Evolutionary conservation across 1,140 invertebrate genomes (phyloP).

Genomic region (Coptotermes formosanus): DNA sequence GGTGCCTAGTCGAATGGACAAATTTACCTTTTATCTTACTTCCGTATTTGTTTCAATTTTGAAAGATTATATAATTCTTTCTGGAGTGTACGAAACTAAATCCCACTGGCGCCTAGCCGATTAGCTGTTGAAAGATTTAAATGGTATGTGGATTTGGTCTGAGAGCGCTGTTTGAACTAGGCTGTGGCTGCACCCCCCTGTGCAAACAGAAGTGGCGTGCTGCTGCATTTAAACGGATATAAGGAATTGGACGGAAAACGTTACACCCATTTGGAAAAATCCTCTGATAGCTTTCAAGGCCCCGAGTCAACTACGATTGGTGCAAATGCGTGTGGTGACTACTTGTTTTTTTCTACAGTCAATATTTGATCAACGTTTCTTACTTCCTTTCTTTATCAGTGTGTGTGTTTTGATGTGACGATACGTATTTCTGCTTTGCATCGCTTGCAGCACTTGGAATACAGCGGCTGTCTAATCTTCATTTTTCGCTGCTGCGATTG

Average conservation of each 20-base stretch:
- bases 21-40: too few species aligned
- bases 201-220: background rate
- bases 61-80: background rate
- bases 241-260: background rate
- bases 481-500: too few species aligned
- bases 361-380: background rate
- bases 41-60: too few species aligned
- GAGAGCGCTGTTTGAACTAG: background rate
- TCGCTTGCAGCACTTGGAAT: background rate
- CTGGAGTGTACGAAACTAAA: background rate
- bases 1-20: too few species aligned
- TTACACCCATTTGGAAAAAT: slow-evolving; percentile 1
- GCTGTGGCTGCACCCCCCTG: background rate
- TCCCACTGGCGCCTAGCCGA: background rate
- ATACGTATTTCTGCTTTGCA: background rate
- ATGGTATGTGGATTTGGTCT: background rate
- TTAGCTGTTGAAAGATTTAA: background rate
- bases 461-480: too few species aligned
- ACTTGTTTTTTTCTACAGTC: background rate
- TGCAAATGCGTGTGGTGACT: background rate
- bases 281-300: background rate
- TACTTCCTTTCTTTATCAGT: slow-evolving; percentile 11
- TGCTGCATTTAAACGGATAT: background rate
- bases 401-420: background rate
- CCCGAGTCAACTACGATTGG: background rate